Percentiles rank a stretch among this genome's conserved stretches.
These are phyloP conservation scores for Elmis aenea DNA, from an alignment of 2,888 invertebrate species.

Conservation along the genomic window DNA sequence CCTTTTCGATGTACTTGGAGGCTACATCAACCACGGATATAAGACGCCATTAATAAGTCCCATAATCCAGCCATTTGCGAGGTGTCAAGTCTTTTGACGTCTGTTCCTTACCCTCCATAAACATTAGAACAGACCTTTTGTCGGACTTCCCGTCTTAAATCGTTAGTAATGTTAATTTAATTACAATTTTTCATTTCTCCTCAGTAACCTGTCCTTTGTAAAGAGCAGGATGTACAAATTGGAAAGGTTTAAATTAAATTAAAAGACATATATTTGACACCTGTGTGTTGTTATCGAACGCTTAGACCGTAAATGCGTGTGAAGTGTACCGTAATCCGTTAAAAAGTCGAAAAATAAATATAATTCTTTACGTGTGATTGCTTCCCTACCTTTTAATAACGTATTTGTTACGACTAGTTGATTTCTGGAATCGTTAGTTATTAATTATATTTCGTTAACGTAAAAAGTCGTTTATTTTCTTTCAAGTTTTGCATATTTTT, in stretches of 20 bases:
- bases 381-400: conserved; percentile 17
- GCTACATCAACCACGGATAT: no score
- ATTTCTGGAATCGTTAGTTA: conserved; percentile 7
- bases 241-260: conserved; percentile 17
- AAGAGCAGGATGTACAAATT: conserved; percentile 8
- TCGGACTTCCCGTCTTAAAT: conserved; percentile 39
- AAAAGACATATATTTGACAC: conserved; percentile 25
- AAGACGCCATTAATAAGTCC: conserved; percentile 21
- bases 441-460: conserved; percentile 5
- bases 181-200: conserved; percentile 29
- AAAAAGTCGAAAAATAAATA: conserved; percentile 35
- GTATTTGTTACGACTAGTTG: conserved; percentile 12
- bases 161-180: conserved; percentile 37
- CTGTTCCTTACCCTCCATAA: conserved; percentile 24
- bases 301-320: conserved; percentile 28
- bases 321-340: conserved; percentile 31
- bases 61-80: conserved; percentile 32
- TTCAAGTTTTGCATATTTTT: no score
- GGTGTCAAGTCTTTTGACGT: conserved; percentile 20
- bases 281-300: conserved; percentile 28
- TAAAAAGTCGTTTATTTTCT: no score
- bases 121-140: conserved; percentile 31
- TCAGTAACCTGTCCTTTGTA: conserved; percentile 7
- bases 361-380: conserved; percentile 26
- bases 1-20: no score